These are phyloP conservation scores for Willowsia nigromaculata DNA, from an alignment of 2,888 invertebrate genomes.

Conservation along the genomic window DNA sequence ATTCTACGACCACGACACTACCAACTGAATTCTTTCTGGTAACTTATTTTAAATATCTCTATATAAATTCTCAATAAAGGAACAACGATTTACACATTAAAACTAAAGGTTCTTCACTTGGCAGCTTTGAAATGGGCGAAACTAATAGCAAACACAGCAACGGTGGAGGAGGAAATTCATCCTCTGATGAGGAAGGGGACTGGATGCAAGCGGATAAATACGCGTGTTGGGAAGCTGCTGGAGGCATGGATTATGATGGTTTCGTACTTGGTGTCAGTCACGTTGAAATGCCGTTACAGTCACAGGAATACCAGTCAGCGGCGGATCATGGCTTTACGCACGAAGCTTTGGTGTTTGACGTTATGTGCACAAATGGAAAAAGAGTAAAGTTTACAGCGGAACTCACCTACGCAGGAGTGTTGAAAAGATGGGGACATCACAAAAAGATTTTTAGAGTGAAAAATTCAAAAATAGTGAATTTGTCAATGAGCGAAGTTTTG, in stretches of 20 bases:
- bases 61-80: no score
- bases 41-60: no score
- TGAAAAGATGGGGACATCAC: conserved; percentile 71
- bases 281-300: conserved; percentile 70
- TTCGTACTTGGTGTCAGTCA: conserved; percentile 62
- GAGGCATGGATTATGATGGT: conserved; percentile 61
- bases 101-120: not conserved
- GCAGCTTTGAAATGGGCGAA: conserved; percentile 1
- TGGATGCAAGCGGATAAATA: conserved; percentile 73
- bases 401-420: conserved; percentile 64
- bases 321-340: conserved; percentile 48
- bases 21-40: no score
- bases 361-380: conserved; percentile 58
- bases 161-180: conserved; percentile 39
- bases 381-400: conserved; percentile 65
- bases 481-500: conserved; percentile 59
- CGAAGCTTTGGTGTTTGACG: conserved; percentile 70
- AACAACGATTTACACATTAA: not conserved
- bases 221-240: conserved; percentile 58
- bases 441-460: conserved; percentile 59
- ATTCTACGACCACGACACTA: no score
- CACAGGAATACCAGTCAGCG: conserved; percentile 34
- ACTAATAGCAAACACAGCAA: not conserved
- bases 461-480: conserved; percentile 53
- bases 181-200: conserved; percentile 62